A percentile compares a stretch with the other conserved stretches of the same genome.
Evolutionary conservation across 2,888 invertebrate species (phyloP).

Genomic region (Mantis religiosa): DNA sequence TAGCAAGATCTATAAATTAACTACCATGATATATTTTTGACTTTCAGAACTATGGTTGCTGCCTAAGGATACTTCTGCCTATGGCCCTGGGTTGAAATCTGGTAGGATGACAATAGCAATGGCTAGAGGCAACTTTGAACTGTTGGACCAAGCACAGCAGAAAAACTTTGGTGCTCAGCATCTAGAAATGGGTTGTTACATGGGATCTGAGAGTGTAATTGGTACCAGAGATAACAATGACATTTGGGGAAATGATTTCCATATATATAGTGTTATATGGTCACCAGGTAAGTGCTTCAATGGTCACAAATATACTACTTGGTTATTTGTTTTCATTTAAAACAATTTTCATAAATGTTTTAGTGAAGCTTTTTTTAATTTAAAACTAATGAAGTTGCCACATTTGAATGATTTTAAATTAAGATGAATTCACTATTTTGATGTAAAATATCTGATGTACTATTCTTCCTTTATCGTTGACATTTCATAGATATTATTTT

Average conservation of each 20-base stretch:
- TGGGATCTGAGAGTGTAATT: constrained; percentile 4
- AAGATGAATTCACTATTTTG: too few species aligned
- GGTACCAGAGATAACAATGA: constrained; percentile 8
- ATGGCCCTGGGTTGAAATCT: constrained; percentile 48
- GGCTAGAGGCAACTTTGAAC: constrained; percentile 57
- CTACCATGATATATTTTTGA: not conserved
- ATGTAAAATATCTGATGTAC: too few species aligned
- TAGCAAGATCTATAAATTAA: not conserved
- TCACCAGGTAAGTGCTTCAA: constrained; percentile 48
- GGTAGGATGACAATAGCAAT: constrained; percentile 71
- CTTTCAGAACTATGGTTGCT: constrained; percentile 44
- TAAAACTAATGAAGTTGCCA: too few species aligned
- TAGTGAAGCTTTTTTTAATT: too few species aligned
- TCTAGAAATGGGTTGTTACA: constrained; percentile 20
- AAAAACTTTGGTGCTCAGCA: constrained; percentile 11
- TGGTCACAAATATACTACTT: not conserved
- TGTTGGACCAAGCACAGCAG: constrained; percentile 27
- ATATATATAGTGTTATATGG: constrained; percentile 69
- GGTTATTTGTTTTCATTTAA: not conserved
- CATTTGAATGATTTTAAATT: too few species aligned
- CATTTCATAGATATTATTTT: too few species aligned
- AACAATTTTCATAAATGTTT: too few species aligned
- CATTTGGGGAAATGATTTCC: constrained; percentile 55
- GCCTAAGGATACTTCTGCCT: constrained; percentile 37
- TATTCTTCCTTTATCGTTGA: too few species aligned